phyloP scores from a whole-genome alignment of 2,888 invertebrate species.

The Chorisops tibialis region DNA sequence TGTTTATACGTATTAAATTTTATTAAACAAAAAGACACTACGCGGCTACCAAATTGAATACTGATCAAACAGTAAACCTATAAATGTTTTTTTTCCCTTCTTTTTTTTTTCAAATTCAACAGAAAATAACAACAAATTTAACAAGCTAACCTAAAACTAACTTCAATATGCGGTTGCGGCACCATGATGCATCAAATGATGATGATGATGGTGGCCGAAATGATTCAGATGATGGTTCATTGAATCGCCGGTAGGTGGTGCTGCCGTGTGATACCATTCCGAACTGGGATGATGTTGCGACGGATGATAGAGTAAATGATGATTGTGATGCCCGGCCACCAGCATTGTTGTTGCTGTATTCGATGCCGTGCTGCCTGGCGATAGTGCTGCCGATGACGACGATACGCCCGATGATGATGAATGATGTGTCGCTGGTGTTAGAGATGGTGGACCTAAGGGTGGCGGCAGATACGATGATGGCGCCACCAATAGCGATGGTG shows the following conservation, averaged over 20 bases:
- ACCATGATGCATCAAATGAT: conserved; percentile 65
- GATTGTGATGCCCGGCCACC: conserved; percentile 47
- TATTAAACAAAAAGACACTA: no score
- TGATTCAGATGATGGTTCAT: conserved; percentile 52
- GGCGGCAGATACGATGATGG: conserved; percentile 50
- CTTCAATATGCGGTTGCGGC: conserved; percentile 76
- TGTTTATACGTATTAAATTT: no score
- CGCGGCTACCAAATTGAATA: not conserved
- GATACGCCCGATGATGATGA: conserved; percentile 39
- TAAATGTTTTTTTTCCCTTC: not conserved
- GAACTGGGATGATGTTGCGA: conserved; percentile 45
- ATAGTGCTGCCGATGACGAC: conserved; percentile 39
- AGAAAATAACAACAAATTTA: conserved; percentile 7
- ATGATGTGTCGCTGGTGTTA: conserved; percentile 37
- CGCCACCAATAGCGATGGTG: conserved; percentile 34
- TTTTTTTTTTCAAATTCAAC: not conserved
- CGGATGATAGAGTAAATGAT: conserved; percentile 51
- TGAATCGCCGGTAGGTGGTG: conserved; percentile 49
- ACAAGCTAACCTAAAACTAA: conserved; percentile 28
- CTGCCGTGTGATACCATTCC: conserved; percentile 51
- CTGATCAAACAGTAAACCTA: not conserved
- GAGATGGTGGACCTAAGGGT: conserved; percentile 47
- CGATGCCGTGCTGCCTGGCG: conserved; percentile 40
- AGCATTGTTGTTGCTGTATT: conserved; percentile 45
- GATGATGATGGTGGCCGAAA: conserved; percentile 61